These are phyloP conservation scores for Acrossocheilus fasciatus DNA, from an alignment of 2,797 vertebrate genomes.

Conservation along the genomic window DNA sequence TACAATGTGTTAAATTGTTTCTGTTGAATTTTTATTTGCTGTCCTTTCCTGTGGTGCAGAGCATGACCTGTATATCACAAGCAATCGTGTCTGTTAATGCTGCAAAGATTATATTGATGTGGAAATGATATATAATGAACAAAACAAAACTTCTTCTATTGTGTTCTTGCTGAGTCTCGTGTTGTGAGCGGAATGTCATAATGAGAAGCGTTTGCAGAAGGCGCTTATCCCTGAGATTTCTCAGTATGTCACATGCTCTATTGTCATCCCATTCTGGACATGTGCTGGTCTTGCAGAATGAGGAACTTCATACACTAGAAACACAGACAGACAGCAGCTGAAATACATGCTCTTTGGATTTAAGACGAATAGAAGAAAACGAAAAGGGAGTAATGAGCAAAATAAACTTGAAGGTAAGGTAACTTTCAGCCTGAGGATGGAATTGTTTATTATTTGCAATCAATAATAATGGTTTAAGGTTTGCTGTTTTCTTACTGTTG, in stretches of 20 bases:
- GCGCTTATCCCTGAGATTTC: neutral
- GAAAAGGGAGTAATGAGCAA: neutral
- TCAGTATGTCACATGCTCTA: constrained; percentile 36
- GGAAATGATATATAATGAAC: constrained; percentile 71
- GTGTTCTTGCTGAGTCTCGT: constrained; percentile 17
- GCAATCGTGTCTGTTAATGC: constrained; percentile 61
- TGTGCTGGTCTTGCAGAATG: neutral
- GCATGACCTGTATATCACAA: constrained; percentile 74
- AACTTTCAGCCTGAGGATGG: neutral
- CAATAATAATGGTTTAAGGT: neutral
- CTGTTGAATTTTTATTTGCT: constrained; percentile 38
- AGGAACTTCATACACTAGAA: neutral
- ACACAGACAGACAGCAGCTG: neutral
- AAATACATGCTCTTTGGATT: neutral
- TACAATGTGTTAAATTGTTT: constrained; percentile 7
- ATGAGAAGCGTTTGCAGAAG: neutral
- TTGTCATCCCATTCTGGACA: constrained; percentile 12
- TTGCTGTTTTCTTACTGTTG: neutral
- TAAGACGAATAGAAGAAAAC: neutral
- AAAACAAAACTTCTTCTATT: constrained; percentile 57
- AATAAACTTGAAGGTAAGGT: constrained; percentile 3
- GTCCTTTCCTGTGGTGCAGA: constrained; percentile 64
- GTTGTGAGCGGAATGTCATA: constrained; percentile 10
- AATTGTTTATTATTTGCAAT: neutral
- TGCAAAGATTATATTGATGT: constrained; percentile 70